Conservation (phyloP, 2,113 vertebrate genomes). For the Psettodes erumei region DNA sequence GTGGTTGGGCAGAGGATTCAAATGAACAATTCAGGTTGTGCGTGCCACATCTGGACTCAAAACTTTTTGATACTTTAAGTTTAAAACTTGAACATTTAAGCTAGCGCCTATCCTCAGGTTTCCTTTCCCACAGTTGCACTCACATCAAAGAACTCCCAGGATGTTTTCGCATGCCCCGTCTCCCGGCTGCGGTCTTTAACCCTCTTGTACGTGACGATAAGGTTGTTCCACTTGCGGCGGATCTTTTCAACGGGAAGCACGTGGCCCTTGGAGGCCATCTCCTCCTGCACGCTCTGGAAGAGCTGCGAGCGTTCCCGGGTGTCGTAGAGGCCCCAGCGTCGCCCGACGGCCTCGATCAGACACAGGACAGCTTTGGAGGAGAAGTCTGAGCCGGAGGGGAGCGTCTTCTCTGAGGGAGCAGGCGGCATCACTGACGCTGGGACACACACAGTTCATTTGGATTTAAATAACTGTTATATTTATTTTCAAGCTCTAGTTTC, state of each 20-base stretch:
- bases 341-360: conserved; percentile 81
- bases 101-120: background rate
- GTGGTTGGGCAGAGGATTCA: background rate
- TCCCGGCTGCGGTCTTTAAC: conserved; percentile 82
- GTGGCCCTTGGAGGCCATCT: conserved; percentile 81
- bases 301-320: conserved; percentile 82
- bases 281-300: conserved; percentile 84
- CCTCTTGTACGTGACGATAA: conserved; percentile 85
- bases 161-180: conserved; percentile 80
- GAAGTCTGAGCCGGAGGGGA: conserved; percentile 76
- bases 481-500: no score
- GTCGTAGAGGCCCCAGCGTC: conserved; percentile 81
- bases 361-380: conserved; percentile 79
- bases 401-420: conserved; percentile 63
- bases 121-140: conserved; percentile 17
- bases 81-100: no score
- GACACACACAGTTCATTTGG: background rate
- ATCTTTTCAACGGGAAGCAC: conserved; percentile 81
- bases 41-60: background rate
- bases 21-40: background rate
- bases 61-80: background rate
- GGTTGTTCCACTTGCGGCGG: conserved; percentile 86
- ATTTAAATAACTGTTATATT: no score
- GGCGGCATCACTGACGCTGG: conserved; percentile 60
- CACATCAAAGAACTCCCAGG: conserved; percentile 85